These are phyloP conservation scores for Neolamprologus sp. DNA, from an alignment of 2,113 vertebrate species.

Conservation along the genomic window DNA sequence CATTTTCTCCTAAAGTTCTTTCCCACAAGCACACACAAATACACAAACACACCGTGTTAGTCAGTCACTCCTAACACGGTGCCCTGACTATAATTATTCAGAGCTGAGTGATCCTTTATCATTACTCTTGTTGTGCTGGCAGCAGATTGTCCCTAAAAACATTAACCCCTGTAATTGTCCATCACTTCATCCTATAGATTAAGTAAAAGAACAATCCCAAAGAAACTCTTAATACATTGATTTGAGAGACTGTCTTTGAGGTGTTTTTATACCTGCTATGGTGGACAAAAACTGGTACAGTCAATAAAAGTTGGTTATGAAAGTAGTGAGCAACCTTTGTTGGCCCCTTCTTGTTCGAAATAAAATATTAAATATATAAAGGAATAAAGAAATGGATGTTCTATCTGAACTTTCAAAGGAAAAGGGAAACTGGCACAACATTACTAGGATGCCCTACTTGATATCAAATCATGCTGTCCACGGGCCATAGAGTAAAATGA, in stretches of 20 bases:
- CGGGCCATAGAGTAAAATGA: background rate
- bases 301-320: background rate
- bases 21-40: background rate
- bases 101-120: constrained; percentile 38
- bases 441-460: background rate
- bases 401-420: background rate
- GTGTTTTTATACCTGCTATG: background rate
- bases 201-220: background rate
- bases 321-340: background rate
- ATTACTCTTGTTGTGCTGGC: constrained; percentile 38
- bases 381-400: background rate
- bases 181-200: constrained; percentile 18
- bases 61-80: constrained; percentile 17
- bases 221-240: background rate
- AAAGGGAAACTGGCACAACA: background rate
- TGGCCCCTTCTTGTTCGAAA: background rate
- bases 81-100: constrained; percentile 49
- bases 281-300: background rate
- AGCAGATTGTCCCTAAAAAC: constrained; percentile 37
- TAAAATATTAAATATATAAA: background rate
- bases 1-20: background rate
- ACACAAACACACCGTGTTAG: background rate
- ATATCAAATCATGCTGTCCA: background rate
- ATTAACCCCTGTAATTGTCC: constrained; percentile 5
- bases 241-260: background rate